Base-by-base conservation (phyloP, 2,888 invertebrate genomes). In the Drosophila quinaria region DNA sequence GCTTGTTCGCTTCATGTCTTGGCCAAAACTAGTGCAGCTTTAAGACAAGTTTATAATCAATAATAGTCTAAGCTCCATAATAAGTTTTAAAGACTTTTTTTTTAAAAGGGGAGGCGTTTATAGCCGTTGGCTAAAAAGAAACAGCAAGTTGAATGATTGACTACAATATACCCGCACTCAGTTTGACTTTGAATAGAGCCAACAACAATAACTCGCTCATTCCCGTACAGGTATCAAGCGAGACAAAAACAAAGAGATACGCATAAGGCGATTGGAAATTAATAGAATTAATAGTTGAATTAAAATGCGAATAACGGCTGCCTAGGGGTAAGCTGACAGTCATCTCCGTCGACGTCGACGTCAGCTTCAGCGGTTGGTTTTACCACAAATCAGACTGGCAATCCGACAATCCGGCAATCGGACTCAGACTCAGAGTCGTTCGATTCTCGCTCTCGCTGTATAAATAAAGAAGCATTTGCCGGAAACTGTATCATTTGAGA, bases 401-500 rank as follows among this genome's bases (percentile, higher is more conserved):
- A 25, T 25, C 25, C 25, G 25, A 25, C 61, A 61, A 35, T 66
- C 66, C 56, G 65, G 15, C 61, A 61, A 55, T 55, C 62, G 47
- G 64, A 56, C 47, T 64, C 47, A 4, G 47, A 56, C 47, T 64
- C 47, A 4, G 47, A 56, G 41, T 52, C 50, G 60, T 51, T 33
- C 59, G 62, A 50, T 84, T 87, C 80, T 75, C 55, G 71, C 68
- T 70, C 64, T 70, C 64, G 41, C 56, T 73, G 70, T 87, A 87
- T 87, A 87, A 87, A 87, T 87, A 89, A 74, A 78, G 86, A 87
- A 78, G 82, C 85, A 83, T 66, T 84, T 77, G 66, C 64, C 76
- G 75, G 73, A 79, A 87, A 80, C 75, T 77, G 74, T 81, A 89
- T 87, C 90, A 87, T 80, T 90, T 66, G 66, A 65, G 62, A 78